Conservation (phyloP, 2,113 vertebrate genomes). For the Bagarius yarrelli region DNA sequence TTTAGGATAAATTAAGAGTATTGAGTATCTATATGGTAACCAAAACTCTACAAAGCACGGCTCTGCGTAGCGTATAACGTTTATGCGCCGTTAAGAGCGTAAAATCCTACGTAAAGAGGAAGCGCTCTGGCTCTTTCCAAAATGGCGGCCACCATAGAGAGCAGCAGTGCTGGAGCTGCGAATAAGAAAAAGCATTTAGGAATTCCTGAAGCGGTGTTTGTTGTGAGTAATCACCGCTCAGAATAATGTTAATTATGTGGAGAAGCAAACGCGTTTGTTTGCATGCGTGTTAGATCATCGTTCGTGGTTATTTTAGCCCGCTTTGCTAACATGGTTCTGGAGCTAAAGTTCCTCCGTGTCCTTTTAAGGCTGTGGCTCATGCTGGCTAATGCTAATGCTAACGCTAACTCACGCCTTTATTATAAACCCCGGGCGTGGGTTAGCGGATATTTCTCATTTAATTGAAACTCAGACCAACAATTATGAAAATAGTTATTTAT, state of each 20-base stretch:
- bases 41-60: too few species aligned
- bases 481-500: neutral
- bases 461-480: neutral
- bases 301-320: constrained; percentile 8
- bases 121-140: constrained; percentile 71
- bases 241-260: neutral
- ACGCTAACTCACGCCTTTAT: constrained; percentile 13
- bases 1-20: too few species aligned
- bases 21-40: neutral
- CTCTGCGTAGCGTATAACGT: neutral
- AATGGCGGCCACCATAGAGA: constrained; percentile 84
- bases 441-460: neutral
- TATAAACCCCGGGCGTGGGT: neutral
- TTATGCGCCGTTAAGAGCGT: neutral
- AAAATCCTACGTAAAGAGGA: constrained; percentile 58
- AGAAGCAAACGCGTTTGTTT: neutral
- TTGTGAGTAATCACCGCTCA: constrained; percentile 73
- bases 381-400: neutral
- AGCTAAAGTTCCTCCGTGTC: constrained; percentile 5
- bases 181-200: constrained; percentile 83
- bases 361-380: constrained; percentile 43
- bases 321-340: constrained; percentile 5
- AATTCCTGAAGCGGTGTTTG: constrained; percentile 89
- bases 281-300: neutral
- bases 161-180: constrained; percentile 68